Percentiles rank a stretch among this genome's conserved stretches.
phyloP scores from a whole-genome alignment of 2,113 vertebrate species.

The Lethenteron reissneri region DNA sequence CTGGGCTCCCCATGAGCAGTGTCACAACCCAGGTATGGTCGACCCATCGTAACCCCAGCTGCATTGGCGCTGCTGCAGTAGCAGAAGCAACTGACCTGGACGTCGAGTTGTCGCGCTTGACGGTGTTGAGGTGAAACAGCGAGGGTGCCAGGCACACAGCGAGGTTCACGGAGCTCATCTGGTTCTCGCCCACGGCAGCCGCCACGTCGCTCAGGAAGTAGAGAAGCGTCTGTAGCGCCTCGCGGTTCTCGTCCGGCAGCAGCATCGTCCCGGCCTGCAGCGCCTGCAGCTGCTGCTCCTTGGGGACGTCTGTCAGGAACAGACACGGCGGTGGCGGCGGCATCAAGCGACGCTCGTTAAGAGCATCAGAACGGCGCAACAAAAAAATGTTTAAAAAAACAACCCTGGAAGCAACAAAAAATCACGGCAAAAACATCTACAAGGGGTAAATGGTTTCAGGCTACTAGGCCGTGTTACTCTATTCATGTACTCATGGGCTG shows the following conservation, averaged over 20 bases:
- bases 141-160: slow-evolving; percentile 57
- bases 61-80: background rate
- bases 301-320: slow-evolving; percentile 29
- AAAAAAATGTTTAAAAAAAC: too few species aligned
- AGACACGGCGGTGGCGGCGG: too few species aligned
- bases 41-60: too few species aligned
- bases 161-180: slow-evolving; percentile 52
- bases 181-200: slow-evolving; percentile 38
- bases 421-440: too few species aligned
- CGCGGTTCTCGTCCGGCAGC: slow-evolving; percentile 49
- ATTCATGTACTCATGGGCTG: too few species aligned
- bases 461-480: too few species aligned
- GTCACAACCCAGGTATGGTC: too few species aligned
- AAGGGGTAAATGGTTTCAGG: too few species aligned
- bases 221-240: slow-evolving; percentile 53
- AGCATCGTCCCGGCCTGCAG: slow-evolving; percentile 38
- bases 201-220: slow-evolving; percentile 60
- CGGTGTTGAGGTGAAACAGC: slow-evolving; percentile 50
- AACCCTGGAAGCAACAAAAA: too few species aligned
- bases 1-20: too few species aligned
- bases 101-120: slow-evolving; percentile 39
- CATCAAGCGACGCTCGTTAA: too few species aligned
- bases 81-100: slow-evolving; percentile 24
- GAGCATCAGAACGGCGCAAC: too few species aligned
- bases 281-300: slow-evolving; percentile 39